Evolutionary conservation across 2,888 invertebrate genomes (phyloP), one percentile per base, ranked within the genome.

Genomic region (Pachymerium ferrugineum): DNA sequence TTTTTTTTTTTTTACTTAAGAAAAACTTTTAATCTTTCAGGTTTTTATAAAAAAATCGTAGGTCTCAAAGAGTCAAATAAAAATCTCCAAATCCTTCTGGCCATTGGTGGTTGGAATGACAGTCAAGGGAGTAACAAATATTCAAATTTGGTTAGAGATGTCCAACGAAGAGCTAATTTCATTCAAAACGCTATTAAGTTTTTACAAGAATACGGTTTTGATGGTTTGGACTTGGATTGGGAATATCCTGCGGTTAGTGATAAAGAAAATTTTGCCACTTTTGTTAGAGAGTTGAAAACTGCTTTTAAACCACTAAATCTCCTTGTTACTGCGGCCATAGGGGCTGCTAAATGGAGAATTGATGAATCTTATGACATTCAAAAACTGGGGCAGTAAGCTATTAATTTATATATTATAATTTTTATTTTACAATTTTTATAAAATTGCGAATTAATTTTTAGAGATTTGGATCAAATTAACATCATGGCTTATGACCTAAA

Each of bases 191-290:
- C 73, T 3, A 69, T 78, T 1, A 10, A 33, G 12, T 77, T 76
- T 47, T 33, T 78, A 30, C 72, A 72, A 25, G 33, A 75, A 62
- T 76, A 77, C 19, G 76, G 76, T 4, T 82, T 82, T 74, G 82
- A 82, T 74, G 82, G 82, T 14, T 75, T 82, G n/a, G 82, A 82
- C 74, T 76, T 82, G 3, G 82, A 81, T 73, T 82, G 81, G 81
- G 82, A 82, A 75, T 82, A 81, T 73, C 82, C 82, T 0, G 62
- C 71, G 0, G 25, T 19, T 4, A 22, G 29, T 2, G 77, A 77
- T 42, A 75, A 76, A 54, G 8, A 67, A 0, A 76, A 76, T 25
- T 77, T 76, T 47, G 75, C 72, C 0, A 10, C 8, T 29, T 73
- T 77, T 22, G 54, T 77, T 14, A 54, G 30, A 35, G 70, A 70